Percentiles rank a stretch among this genome's conserved stretches.
These are phyloP conservation scores for Hylaea fasciaria DNA, from an alignment of 2,888 invertebrate genomes.

Conservation along the genomic window DNA sequence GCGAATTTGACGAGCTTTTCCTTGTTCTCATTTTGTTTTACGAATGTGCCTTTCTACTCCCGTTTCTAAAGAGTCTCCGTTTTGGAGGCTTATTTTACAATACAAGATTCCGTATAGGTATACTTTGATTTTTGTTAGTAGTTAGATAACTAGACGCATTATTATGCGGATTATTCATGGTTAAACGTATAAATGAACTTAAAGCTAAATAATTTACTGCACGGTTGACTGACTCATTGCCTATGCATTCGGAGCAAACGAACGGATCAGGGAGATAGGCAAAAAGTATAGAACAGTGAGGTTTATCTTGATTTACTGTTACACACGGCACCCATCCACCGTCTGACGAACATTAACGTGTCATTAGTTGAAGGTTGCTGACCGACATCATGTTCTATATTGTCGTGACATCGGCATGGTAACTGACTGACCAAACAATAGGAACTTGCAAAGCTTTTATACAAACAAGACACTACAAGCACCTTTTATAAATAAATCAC, in stretches of 20 bases:
- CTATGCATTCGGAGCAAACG: conserved; percentile 78
- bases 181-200: too few species aligned
- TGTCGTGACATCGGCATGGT: conserved; percentile 35
- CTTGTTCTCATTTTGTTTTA: not conserved
- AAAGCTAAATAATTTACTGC: conserved; percentile 32
- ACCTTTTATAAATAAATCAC: conserved; percentile 9
- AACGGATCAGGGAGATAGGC: conserved; percentile 77
- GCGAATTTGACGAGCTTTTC: conserved; percentile 15
- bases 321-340: conserved; percentile 66
- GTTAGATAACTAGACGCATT: too few species aligned
- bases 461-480: conserved; percentile 28
- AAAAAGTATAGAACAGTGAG: conserved; percentile 76
- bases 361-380: conserved; percentile 81
- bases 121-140: too few species aligned
- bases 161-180: too few species aligned
- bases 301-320: conserved; percentile 83
- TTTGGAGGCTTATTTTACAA: too few species aligned
- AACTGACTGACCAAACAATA: conserved; percentile 16
- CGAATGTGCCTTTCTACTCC: not conserved
- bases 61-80: not conserved
- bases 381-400: conserved; percentile 64
- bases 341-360: conserved; percentile 75
- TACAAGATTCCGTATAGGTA: too few species aligned
- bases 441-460: conserved; percentile 32
- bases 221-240: conserved; percentile 80